Base-by-base conservation (phyloP, 2,888 invertebrate species). In the Sturmia bella region DNA sequence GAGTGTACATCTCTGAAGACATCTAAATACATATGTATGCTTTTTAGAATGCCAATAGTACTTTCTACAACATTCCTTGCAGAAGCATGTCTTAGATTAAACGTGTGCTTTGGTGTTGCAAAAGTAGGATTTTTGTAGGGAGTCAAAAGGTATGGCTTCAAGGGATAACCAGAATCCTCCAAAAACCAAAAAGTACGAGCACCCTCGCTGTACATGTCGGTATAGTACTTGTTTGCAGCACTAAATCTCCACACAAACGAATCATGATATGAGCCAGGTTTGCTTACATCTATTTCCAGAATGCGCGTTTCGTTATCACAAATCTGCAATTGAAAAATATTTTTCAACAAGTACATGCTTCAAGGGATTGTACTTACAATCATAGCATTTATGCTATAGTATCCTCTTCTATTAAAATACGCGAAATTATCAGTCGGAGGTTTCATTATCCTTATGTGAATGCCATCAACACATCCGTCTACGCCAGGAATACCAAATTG, bases 261-360 rank as follows among this genome's bases (percentile, higher is more conserved):
- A 45, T n/a, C n/a, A n/a, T n/a, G n/a, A n/a, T n/a, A 45, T 15
- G 45, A 45, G 6, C 17, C 45, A 45, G 39, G 39, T 39, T 39
- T 39, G 39, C 39, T 39, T 39, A 12, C 39, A 39, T 39, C 39
- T 3, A 5, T 17, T 45, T 6, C 45, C 1, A 45, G 6, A 45
- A 64, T 27, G n/a, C n/a, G n/a, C n/a, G n/a, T n/a, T n/a, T n/a
- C n/a, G n/a, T n/a, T n/a, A n/a, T n/a, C n/a, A n/a, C n/a, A n/a
- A n/a, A n/a, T n/a, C n/a, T n/a, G n/a, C n/a, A n/a, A n/a, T n/a
- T n/a, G n/a, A n/a, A n/a, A n/a, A n/a, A n/a, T n/a, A n/a, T 48
- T 48, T 64, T 13, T 45, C 64, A 64, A 64, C 48, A 45, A 63
- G 43, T 43, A 17, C 45, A 21, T 63, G 63, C 61, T n/a, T n/a